Evolutionary conservation across 2,113 vertebrate genomes (phyloP).

Genomic region (Clarias magur): DNA sequence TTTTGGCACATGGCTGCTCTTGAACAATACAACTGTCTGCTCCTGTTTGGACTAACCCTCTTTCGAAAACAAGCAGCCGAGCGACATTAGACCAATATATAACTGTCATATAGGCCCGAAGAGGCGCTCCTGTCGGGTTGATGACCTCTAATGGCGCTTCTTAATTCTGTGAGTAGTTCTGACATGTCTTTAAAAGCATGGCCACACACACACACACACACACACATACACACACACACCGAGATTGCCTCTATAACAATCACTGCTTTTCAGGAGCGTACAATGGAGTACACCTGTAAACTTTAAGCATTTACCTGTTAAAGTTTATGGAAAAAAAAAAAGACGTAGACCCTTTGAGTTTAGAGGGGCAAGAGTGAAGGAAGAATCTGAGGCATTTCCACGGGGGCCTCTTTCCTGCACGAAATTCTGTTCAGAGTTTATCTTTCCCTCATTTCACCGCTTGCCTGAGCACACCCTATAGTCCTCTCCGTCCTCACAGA

Average conservation of each 20-base stretch:
- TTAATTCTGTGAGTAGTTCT: background rate
- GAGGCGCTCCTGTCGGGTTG: constrained; percentile 36
- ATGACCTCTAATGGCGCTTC: background rate
- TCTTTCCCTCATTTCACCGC: constrained; percentile 26
- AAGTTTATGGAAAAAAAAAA: constrained; percentile 42
- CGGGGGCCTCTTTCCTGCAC: constrained; percentile 1
- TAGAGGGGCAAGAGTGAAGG: background rate
- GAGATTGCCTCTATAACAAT: constrained; percentile 3
- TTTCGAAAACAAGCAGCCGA: constrained; percentile 41
- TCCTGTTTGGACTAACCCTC: constrained; percentile 56
- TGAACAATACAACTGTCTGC: constrained; percentile 58
- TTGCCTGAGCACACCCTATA: constrained; percentile 7
- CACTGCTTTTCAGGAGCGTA: constrained; percentile 9
- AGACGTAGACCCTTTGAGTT: background rate
- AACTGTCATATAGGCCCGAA: constrained; percentile 50
- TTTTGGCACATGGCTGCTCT: constrained; percentile 6
- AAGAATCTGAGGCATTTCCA: constrained; percentile 28
- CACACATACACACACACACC: constrained; percentile 9
- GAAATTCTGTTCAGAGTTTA: background rate
- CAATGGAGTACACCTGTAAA: constrained; percentile 54
- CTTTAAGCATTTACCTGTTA: constrained; percentile 49
- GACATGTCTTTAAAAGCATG: constrained; percentile 52
- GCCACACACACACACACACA: constrained; percentile 30
- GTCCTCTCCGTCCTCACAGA: background rate
- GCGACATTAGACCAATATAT: constrained; percentile 51